Percentiles rank a stretch among this genome's conserved stretches.
phyloP scores from a whole-genome alignment of 2,113 vertebrate genomes.

The Toxostoma redivivum region DNA sequence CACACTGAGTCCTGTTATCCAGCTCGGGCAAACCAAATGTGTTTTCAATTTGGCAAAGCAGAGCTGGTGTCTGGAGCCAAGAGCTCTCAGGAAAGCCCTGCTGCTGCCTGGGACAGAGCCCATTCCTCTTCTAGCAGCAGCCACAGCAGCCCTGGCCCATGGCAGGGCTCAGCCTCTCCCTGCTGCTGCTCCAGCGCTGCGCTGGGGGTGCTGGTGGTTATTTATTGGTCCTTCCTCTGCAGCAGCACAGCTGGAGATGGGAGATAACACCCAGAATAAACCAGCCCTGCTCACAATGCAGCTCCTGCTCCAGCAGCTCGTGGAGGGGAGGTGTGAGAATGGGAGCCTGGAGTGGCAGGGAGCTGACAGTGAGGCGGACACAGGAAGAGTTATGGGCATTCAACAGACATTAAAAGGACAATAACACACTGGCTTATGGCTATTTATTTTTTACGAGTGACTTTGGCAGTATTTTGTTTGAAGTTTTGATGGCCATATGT shows the following conservation, averaged over 20 bases:
- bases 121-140: neutral
- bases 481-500: constrained; percentile 70
- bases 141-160: fast-evolving
- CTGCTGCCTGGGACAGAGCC: neutral
- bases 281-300: neutral
- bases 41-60: neutral
- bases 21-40: neutral
- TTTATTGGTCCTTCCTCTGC: neutral
- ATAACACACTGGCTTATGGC: constrained; percentile 62
- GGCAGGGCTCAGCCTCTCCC: neutral
- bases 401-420: constrained; percentile 62
- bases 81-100: neutral
- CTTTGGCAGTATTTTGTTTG: constrained; percentile 63
- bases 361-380: constrained; percentile 1
- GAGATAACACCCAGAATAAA: constrained; percentile 2
- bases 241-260: constrained; percentile 2
- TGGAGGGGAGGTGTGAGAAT: neutral
- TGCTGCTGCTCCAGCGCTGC: fast-evolving
- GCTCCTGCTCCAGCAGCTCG: neutral
- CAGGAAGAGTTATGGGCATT: constrained; percentile 41
- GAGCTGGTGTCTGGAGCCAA: neutral
- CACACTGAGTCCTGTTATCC: fast-evolving
- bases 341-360: neutral
- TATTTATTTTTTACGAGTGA: constrained; percentile 59
- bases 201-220: neutral